Base-by-base conservation (phyloP, 2,113 vertebrate genomes). In the Pseudolaguvia tuberculata region DNA sequence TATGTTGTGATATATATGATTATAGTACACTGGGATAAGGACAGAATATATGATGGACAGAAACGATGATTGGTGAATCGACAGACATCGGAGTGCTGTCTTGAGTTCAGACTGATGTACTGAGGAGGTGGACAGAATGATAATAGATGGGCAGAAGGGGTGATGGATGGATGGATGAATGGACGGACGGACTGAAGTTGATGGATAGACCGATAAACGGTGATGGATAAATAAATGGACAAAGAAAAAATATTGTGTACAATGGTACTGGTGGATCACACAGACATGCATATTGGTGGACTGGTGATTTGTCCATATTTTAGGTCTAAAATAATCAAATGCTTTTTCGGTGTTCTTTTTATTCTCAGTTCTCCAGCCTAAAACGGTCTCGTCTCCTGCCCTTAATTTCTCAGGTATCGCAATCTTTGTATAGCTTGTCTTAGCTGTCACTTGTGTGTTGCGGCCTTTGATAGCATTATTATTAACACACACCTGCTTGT, bases 281-380 rank as follows among this genome's bases (percentile, higher is more conserved):
- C 11, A n/a, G 56, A 58, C 25, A 31, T 18, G 29, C 29, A n/a
- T 9, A 59, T 17, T 15, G 23, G 39, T 1, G 13, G 21, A 23
- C 12, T 2, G 5, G 12, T 12, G 1, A 63, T 13, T 45, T 63
- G 21, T 47, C 20, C 13, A 15, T 23, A 35, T 47, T 14, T 6
- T 25, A 42, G 39, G 3, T 35, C 31, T 14, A 47, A 17, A 17
- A 15, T 21, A 47, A 13, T 68, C 52, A 48, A 69, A 80, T 78
- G 15, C 82, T 61, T 61, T 73, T 75, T 82, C 47, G 31, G 58
- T 89, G 61, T 71, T 86, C 85, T 87, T 91, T 87, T 91, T 82
- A 84, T 89, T 93, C 95, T 74, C 91, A 97, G 95, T 92, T 93
- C 91, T 93, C 83, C 94, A 92, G 86, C 92, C 90, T 93, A 96